Base-by-base conservation (phyloP, 2,888 invertebrate genomes). In the Exocentrus adspersus region DNA sequence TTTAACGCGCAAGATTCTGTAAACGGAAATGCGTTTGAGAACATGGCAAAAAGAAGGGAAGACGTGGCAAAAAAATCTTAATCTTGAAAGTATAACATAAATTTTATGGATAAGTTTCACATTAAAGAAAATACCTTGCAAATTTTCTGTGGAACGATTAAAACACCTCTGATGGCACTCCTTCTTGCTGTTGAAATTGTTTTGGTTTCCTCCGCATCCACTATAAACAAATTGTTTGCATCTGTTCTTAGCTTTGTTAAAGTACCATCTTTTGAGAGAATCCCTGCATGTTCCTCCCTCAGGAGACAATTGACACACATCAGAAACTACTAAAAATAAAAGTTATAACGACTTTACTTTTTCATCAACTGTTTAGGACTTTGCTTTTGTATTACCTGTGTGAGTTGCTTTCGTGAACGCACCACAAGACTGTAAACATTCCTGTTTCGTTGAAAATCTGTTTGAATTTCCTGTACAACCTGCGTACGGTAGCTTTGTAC, bases 381-480 rank as follows among this genome's bases (percentile, higher is more conserved):
- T 24, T 24, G 3, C 37, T 19, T 10, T 14, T 30, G 46, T 46
- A 45, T 57, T 57, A 46, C 12, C n/a, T n/a, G 24, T 19, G 12
- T 53, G 17, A 32, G 30, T 19, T 32, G 19, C 28, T 21, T 54
- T 43, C 1, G n/a, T n/a, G n/a, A 19, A 14, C 7, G 32, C n/a
- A 10, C n/a, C 50, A 42, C 69, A 69, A 21, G 61, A 14, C 45
- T 60, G 30, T 4, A 60, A 24, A 37, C 69, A 69, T 43, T 69
- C 63, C 1, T 32, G 7, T 45, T 67, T 61, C 0, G 46, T 60
- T 4, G n/a, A 4, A 32, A 69, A 69, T 56, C 65, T 60, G 16
- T 69, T 69, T 9, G 56, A 46, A 60, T 69, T 69, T 6, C 69
- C 69, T 9, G 20, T 14, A 37, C 65, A 67, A 3, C 69, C 69